Evolutionary conservation across 2,797 vertebrate species (phyloP).

Genomic region (Hydrophis major): DNA sequence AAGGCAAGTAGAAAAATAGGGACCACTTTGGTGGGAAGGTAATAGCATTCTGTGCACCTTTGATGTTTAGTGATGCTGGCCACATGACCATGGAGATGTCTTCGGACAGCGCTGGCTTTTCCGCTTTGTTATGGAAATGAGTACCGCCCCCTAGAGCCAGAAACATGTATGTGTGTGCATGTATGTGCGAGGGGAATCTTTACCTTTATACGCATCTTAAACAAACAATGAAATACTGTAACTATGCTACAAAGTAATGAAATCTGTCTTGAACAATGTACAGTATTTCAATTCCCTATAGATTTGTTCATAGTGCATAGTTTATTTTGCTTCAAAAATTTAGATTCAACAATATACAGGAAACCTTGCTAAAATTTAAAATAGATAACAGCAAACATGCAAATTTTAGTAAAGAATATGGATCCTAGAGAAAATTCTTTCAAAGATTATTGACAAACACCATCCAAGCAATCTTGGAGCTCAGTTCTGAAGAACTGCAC

Average conservation of each 20-base stretch:
- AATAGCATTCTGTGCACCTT: no score
- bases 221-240: background rate
- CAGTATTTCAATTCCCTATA: background rate
- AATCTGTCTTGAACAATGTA: background rate
- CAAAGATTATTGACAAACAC: background rate
- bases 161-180: no score
- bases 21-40: no score
- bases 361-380: background rate
- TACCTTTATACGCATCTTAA: background rate
- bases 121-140: no score
- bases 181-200: no score
- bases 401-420: background rate
- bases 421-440: background rate
- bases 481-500: background rate
- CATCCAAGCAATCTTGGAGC: background rate
- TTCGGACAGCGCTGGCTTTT: no score
- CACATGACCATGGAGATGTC: no score
- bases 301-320: background rate
- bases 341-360: background rate
- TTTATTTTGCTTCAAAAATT: background rate
- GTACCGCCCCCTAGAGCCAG: no score
- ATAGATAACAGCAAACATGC: background rate
- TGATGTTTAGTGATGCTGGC: no score
- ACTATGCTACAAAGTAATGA: background rate
- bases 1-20: no score